A percentile compares a stretch with the other conserved stretches of the same genome.
These are phyloP conservation scores for Theristus sp. DNA, from an alignment of 2,888 invertebrate genomes.

Conservation along the genomic window DNA sequence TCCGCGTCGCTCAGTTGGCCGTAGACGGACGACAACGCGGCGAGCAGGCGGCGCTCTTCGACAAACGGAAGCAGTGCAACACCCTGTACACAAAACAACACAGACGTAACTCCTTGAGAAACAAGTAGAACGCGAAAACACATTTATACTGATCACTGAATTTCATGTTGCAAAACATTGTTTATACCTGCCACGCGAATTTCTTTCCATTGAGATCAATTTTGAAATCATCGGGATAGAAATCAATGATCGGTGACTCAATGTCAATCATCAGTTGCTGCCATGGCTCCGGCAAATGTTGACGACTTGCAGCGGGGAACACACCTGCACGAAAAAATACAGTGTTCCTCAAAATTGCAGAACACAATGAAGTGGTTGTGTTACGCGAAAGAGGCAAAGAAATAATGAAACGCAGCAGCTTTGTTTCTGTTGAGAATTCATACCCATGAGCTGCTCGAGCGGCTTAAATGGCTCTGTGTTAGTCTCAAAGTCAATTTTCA, in stretches of 20 bases:
- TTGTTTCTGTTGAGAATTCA: background rate
- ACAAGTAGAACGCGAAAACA: background rate
- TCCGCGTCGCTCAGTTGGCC: constrained; percentile 60
- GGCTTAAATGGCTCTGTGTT: constrained; percentile 86
- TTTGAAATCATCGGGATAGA: constrained; percentile 82
- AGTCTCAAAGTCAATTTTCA: constrained; percentile 60
- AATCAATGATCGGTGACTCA: constrained; percentile 86
- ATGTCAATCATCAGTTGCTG: constrained; percentile 75
- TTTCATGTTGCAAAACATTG: constrained; percentile 1
- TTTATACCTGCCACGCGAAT: constrained; percentile 89
- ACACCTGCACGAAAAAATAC: constrained; percentile 45
- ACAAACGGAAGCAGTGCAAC: constrained; percentile 95
- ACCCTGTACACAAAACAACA: constrained; percentile 38
- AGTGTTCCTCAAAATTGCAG: background rate
- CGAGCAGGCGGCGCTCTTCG: constrained; percentile 63
- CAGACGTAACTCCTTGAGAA: background rate
- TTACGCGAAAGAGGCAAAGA: background rate
- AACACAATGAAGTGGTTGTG: background rate
- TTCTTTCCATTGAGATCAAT: constrained; percentile 95
- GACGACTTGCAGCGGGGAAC: constrained; percentile 87
- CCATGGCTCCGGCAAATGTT: constrained; percentile 84
- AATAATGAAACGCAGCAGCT: background rate
- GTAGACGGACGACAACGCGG: constrained; percentile 63
- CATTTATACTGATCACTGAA: background rate
- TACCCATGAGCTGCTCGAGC: constrained; percentile 89